Evolutionary conservation across 2,888 invertebrate genomes (phyloP), one percentile per base, ranked within the genome.

Genomic region (Hydrotaea cyrtoneurina): DNA sequence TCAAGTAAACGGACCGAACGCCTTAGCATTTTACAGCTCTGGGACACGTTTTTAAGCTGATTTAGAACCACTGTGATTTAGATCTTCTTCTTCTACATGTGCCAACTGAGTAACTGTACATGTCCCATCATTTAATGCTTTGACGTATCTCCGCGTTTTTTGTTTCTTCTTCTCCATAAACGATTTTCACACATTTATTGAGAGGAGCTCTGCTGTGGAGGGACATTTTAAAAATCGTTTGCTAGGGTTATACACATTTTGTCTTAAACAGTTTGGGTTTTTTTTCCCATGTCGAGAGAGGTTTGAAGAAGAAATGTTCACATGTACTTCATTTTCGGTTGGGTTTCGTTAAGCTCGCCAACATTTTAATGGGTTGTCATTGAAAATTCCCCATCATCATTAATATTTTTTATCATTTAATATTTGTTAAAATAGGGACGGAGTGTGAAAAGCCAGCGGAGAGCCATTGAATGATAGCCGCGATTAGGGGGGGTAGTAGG

Each of bases 251-350:
- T 59, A 59, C 23, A 23, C 13, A 26, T 59, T 59, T 75, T 43
- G 64, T 79, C 82, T 76, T 79, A 76, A 82, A 82, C 75, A 82
- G 55, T 79, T 13, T 59, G 15, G 31, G n/a, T 19, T 55, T 55
- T 55, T 21, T 21, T 36, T 36, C 36, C 36, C n/a, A n/a, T n/a
- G 53, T 17, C 13, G 53, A 10, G 3, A 21, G 21, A 13, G 19
- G 55, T 55, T n/a, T 53, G 53, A 7, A 8, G 53, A 19, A 53
- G 13, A 53, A 17, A 53, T 4, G 53, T 39, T 39, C 39, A 8
- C n/a, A 53, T 1, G 53, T 53, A 53, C 53, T 19, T 53, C n/a
- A 53, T 2, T 53, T 53, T 15, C 1, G 39, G 53, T 17, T 17
- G 8, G n/a, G 53, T 53, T 19, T 19, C 1, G 1, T 55, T 55